phyloP scores from a whole-genome alignment of 2,888 invertebrate species.

The Pandemis corylana region DNA sequence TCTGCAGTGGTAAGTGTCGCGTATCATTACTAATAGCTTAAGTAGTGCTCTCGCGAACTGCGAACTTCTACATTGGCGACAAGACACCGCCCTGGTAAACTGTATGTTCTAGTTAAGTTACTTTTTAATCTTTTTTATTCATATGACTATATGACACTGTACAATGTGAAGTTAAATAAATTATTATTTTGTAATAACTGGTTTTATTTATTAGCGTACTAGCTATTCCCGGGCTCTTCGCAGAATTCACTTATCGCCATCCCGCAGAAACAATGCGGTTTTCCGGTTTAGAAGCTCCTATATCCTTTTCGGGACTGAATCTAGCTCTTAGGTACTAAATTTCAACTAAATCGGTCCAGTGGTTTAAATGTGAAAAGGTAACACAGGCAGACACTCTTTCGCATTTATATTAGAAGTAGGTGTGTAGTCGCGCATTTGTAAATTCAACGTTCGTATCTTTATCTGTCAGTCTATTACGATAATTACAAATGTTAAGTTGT shows the following conservation, averaged over 20 bases:
- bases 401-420: too few species aligned
- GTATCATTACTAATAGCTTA: slow-evolving; percentile 68
- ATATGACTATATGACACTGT: slow-evolving; percentile 47
- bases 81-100: slow-evolving; percentile 41
- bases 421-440: too few species aligned
- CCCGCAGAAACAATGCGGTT: too few species aligned
- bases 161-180: slow-evolving; percentile 58
- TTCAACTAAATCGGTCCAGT: neutral
- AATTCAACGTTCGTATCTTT: too few species aligned
- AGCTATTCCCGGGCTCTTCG: too few species aligned
- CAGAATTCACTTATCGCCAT: too few species aligned
- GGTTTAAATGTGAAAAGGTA: too few species aligned
- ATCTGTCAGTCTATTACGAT: too few species aligned
- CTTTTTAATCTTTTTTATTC: slow-evolving; percentile 44
- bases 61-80: slow-evolving; percentile 41
- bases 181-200: slow-evolving; percentile 58
- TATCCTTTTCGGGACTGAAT: too few species aligned
- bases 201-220: slow-evolving; percentile 57
- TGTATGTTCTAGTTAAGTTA: slow-evolving; percentile 44
- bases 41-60: slow-evolving; percentile 51
- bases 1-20: slow-evolving; percentile 75
- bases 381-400: too few species aligned
- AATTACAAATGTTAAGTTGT: too few species aligned
- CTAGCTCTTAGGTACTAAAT: neutral
- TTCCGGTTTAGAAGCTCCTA: too few species aligned